Evolutionary conservation across 2,797 vertebrate species (phyloP), one percentile per base, ranked within the genome.

Genomic region (Rhadinocentrus ornatus): DNA sequence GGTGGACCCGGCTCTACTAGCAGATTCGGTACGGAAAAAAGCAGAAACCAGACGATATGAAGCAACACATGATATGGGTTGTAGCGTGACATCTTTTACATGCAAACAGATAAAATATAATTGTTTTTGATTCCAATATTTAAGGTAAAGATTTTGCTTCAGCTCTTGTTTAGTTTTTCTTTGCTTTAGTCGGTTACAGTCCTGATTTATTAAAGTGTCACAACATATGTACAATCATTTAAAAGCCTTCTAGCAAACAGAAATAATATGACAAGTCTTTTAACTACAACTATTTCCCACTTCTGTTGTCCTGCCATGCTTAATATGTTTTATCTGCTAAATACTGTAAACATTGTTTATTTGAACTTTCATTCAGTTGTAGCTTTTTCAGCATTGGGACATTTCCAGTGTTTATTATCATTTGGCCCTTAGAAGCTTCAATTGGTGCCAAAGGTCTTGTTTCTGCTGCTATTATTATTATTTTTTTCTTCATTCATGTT

Each of bases 391-490:
- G 3, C 20, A 66, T 4, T 8, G 34, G 59, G 31, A 2, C 32
- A 22, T 58, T 62, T 15, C 22, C 9, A 4, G 0, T 56, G 27
- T 58, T 66, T 57, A 2, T 11, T n/a, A 50, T 12, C 18, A 13
- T 72, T 27, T 12, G 26, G 35, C 69, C 69, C 27, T 41, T 29
- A 48, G 22, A 54, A 6, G 20, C 50, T 35, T 34, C 24, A 22
- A 10, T 27, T 35, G 29, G 22, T 69, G 35, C 54, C 68, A 50
- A 44, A 37, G 8, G 52, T 55, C 13, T 65, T 29, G 57, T 61
- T 58, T 70, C 70, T 34, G 53, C 62, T 72, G 31, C 61, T 32
- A 32, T 32, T 32, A 32, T 75, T 18, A 15, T 8, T 46, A 22
- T 48, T 48, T 46, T n/a, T 46, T 46, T 46, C 34, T 41, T 68